Conservation (phyloP, 2,888 invertebrate species). For the Stenodera caucasica region DNA sequence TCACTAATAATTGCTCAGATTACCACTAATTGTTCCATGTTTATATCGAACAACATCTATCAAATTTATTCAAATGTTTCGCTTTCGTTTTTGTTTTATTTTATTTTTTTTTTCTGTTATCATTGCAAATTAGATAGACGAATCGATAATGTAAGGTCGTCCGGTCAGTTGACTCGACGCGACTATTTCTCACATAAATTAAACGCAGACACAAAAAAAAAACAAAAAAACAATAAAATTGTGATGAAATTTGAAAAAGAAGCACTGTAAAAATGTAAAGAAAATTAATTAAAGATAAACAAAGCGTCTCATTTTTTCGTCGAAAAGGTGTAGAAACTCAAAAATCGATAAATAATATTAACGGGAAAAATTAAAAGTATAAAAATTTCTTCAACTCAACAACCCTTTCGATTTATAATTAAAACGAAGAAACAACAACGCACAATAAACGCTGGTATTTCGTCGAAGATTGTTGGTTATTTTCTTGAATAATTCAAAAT, state of each 20-base stretch:
- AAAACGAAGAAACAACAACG: not conserved
- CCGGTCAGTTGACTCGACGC: not conserved
- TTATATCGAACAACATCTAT: conserved; percentile 23
- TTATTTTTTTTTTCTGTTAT: not conserved
- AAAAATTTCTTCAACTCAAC: too few relatives aligned
- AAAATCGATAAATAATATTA: too few relatives aligned
- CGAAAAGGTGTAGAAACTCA: not conserved
- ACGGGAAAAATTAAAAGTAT: too few relatives aligned
- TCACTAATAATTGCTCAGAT: conserved; percentile 35
- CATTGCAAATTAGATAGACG: not conserved
- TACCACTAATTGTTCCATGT: conserved; percentile 32
- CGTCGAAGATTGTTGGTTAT: too few relatives aligned
- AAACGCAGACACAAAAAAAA: too few relatives aligned
- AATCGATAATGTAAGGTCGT: conserved; percentile 7
- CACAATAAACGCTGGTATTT: not conserved
- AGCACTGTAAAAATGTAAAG: conserved; percentile 6
- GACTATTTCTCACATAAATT: conserved; percentile 15
- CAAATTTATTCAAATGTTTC: too few relatives aligned
- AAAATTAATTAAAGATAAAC: conserved; percentile 11
- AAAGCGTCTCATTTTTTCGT: too few relatives aligned
- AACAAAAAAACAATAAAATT: too few relatives aligned
- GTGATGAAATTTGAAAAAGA: conserved; percentile 6
- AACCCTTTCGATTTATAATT: not conserved
- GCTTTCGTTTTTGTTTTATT: too few relatives aligned
- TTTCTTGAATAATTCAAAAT: too few relatives aligned